Evolutionary conservation across 2,797 vertebrate species (phyloP).

Genomic region (Notamacropus eugenii): DNA sequence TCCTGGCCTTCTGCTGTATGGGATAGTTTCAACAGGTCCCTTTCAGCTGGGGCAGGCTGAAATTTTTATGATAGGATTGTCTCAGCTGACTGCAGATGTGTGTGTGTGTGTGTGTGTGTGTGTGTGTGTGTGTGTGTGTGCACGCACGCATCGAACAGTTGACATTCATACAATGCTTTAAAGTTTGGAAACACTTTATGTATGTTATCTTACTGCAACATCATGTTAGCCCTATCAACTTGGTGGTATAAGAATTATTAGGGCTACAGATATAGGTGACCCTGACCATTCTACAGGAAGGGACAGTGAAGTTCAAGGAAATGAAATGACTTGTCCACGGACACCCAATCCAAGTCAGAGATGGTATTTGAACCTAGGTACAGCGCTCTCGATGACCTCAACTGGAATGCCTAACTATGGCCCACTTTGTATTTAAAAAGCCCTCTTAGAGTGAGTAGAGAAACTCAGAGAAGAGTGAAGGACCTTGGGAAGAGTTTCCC

Average conservation of each 20-base stretch:
- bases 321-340: background rate
- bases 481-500: background rate
- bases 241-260: background rate
- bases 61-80: conserved; percentile 62
- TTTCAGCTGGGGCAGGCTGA: conserved; percentile 52
- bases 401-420: too few species aligned
- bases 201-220: background rate
- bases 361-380: background rate
- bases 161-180: background rate
- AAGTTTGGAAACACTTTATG: background rate
- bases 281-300: background rate
- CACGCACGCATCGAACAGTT: background rate
- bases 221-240: background rate
- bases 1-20: conserved; percentile 72
- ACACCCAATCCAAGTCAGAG: background rate
- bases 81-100: conserved; percentile 10
- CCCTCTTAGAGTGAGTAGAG: background rate
- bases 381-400: too few species aligned
- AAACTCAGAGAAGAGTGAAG: background rate
- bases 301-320: background rate
- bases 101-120: conserved; percentile 22
- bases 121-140: conserved; percentile 7
- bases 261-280: background rate
- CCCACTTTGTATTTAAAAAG: background rate
- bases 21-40: conserved; percentile 73